These are phyloP conservation scores for Lathamus discolor DNA, from an alignment of 2,113 vertebrate genomes.

Conservation along the genomic window DNA sequence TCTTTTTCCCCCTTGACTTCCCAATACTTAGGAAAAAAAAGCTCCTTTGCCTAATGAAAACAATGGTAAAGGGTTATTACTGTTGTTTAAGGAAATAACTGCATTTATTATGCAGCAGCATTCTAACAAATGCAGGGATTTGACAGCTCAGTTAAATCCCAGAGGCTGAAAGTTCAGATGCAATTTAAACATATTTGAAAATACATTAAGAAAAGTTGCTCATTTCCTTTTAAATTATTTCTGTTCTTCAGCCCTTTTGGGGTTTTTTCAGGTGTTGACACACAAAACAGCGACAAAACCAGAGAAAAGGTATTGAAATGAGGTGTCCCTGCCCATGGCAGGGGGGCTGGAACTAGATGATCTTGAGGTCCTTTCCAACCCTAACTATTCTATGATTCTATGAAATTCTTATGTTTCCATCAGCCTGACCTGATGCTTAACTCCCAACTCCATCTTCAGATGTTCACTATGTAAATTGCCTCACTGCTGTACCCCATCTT, in stretches of 20 bases:
- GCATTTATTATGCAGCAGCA: not conserved
- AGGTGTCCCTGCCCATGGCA: too few species aligned
- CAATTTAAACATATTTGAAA: not conserved
- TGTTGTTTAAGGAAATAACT: not conserved
- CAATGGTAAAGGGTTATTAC: not conserved
- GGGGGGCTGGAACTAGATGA: too few species aligned
- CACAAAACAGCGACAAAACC: fast-evolving
- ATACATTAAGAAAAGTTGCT: not conserved
- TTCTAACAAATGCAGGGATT: not conserved
- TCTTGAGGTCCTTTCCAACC: too few species aligned
- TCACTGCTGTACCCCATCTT: not conserved
- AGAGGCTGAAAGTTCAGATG: not conserved
- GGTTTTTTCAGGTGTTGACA: not conserved
- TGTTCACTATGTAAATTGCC: not conserved
- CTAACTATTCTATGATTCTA: too few species aligned
- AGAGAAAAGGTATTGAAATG: not conserved
- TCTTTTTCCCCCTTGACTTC: not conserved
- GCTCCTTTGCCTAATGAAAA: not conserved
- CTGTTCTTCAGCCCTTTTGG: not conserved
- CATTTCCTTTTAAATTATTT: not conserved
- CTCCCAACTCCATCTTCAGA: not conserved
- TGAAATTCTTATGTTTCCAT: not conserved
- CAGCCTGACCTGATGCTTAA: not conserved
- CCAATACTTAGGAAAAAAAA: not conserved
- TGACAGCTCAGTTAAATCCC: not conserved